Evolutionary conservation across 2,113 vertebrate genomes (phyloP).

Genomic region (Brachionichthys hirsutus): DNA sequence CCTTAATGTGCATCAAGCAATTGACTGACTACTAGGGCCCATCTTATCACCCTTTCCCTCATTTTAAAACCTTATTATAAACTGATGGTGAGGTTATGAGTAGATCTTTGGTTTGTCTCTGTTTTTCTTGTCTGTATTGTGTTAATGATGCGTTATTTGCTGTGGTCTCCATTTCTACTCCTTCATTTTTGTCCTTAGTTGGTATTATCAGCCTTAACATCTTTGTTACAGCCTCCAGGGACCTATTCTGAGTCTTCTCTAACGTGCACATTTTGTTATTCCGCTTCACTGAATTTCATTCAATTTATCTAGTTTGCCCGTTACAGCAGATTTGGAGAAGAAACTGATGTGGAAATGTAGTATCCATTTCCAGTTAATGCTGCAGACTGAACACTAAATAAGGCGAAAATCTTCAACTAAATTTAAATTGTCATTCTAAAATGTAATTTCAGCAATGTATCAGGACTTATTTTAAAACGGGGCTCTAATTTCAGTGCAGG

Average conservation of each 20-base stretch:
- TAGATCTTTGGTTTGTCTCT: constrained; percentile 38
- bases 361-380: constrained; percentile 19
- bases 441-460: no score
- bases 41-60: constrained; percentile 53
- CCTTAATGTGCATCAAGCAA: constrained; percentile 42
- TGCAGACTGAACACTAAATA: constrained; percentile 6
- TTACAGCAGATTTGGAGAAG: constrained; percentile 24
- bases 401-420: no score
- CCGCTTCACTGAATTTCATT: constrained; percentile 37
- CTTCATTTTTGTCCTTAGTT: not conserved
- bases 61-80: constrained; percentile 41
- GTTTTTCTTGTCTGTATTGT: constrained; percentile 29
- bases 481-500: no score
- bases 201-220: constrained; percentile 22
- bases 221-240: constrained; percentile 46
- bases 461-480: no score
- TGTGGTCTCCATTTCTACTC: constrained; percentile 5
- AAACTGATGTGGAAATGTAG: constrained; percentile 22
- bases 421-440: no score
- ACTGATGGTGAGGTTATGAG: constrained; percentile 50
- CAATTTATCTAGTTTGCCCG: constrained; percentile 27
- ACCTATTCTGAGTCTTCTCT: constrained; percentile 40
- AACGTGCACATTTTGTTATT: constrained; percentile 46
- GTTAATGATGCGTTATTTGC: constrained; percentile 3
- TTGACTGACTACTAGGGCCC: constrained; percentile 32